A percentile compares a stretch with the other conserved stretches of the same genome.
Conservation (phyloP, 2,113 vertebrate species). For the Chrysemys picta region DNA sequence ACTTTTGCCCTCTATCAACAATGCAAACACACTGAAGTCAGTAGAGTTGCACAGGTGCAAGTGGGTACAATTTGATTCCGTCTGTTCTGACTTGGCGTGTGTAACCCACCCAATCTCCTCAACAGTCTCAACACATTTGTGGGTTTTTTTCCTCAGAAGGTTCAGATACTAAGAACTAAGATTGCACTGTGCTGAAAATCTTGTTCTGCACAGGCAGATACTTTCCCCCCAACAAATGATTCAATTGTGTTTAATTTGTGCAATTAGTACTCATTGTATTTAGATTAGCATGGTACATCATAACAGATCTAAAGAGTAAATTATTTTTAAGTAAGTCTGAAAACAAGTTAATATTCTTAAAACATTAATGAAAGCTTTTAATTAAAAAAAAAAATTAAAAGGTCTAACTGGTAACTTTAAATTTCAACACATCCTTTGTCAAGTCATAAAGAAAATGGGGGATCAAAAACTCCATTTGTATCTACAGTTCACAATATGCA, state of each 20-base stretch:
- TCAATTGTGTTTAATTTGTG: neutral
- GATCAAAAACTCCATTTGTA: neutral
- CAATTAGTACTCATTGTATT: neutral
- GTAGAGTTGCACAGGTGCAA: neutral
- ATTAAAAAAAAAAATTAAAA: neutral
- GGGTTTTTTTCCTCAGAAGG: neutral
- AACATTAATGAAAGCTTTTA: neutral
- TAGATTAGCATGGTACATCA: neutral
- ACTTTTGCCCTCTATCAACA: neutral
- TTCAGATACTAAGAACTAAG: neutral
- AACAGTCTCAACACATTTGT: neutral
- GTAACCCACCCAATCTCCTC: neutral
- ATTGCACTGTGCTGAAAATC: neutral
- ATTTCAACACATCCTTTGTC: neutral
- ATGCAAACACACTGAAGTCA: neutral
- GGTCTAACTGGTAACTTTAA: neutral
- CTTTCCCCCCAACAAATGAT: neutral
- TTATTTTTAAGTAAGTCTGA: neutral
- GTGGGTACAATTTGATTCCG: neutral
- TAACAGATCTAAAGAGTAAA: neutral
- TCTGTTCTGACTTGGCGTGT: neutral
- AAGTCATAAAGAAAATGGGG: neutral
- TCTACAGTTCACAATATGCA: neutral
- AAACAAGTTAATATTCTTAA: neutral
- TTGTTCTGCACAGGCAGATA: neutral